Percentiles rank a stretch among this genome's conserved stretches.
These are phyloP conservation scores for Acropora tenuis DNA, from an alignment of 64 coral and sea anemone genomes.

Conservation along the genomic window DNA sequence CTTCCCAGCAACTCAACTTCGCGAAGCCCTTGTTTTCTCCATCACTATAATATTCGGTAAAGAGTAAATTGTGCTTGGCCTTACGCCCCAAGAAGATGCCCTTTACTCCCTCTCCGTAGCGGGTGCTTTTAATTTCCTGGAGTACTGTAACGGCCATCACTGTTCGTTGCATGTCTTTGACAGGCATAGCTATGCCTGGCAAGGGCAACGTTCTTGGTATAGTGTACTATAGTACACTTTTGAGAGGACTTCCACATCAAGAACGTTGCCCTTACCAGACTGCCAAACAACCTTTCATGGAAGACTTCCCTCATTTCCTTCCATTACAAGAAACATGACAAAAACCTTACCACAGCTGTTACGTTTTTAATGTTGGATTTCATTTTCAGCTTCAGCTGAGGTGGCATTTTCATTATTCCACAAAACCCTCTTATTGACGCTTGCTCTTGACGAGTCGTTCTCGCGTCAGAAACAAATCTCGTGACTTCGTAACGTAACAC, in stretches of 20 bases:
- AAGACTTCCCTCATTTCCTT: too few species aligned
- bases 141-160: constrained; percentile 27
- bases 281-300: too few species aligned
- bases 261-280: too few species aligned
- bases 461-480: constrained; percentile 51
- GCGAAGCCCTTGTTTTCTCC: constrained; percentile 61
- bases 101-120: constrained; percentile 40
- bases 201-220: too few species aligned
- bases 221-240: too few species aligned
- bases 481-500: constrained; percentile 6
- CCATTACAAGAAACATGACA: too few species aligned
- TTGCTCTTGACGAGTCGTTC: constrained; percentile 44
- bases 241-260: too few species aligned
- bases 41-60: constrained; percentile 58
- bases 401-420: constrained; percentile 60
- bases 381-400: constrained; percentile 5
- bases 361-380: background rate
- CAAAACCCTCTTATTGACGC: constrained; percentile 30
- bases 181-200: too few species aligned
- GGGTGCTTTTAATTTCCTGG: constrained; percentile 43
- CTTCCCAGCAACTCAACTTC: constrained; percentile 9
- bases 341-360: too few species aligned
- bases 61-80: constrained; percentile 46
- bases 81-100: constrained; percentile 34
- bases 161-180: constrained; percentile 23